These are phyloP conservation scores for Acanthoscelides obtectus DNA, from an alignment of 2,888 invertebrate genomes.

Conservation along the genomic window DNA sequence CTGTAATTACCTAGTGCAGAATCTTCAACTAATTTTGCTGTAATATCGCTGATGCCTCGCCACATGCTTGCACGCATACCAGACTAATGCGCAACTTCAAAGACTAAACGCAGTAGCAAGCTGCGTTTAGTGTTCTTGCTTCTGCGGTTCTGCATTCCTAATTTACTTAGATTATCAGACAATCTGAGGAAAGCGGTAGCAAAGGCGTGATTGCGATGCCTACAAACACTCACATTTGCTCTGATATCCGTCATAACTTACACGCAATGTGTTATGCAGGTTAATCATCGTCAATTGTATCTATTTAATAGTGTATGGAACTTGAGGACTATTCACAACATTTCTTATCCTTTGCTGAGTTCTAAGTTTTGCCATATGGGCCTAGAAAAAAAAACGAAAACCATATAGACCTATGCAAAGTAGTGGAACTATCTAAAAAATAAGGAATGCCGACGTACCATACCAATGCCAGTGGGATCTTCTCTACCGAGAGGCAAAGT, in stretches of 20 bases:
- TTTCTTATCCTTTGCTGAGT: no score
- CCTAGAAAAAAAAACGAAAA: no score
- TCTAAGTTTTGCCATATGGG: no score
- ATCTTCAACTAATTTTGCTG: background rate
- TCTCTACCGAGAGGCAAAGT: no score
- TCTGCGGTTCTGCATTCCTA: background rate
- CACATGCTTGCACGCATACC: background rate
- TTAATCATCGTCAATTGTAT: background rate
- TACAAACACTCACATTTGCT: background rate
- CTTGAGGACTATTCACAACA: no score
- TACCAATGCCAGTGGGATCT: no score
- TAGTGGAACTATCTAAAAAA: no score
- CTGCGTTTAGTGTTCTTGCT: background rate
- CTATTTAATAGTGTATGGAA: no score
- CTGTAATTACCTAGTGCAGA: no score
- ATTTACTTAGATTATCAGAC: background rate
- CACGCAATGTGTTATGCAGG: background rate
- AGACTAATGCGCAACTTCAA: background rate
- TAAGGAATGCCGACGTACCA: no score
- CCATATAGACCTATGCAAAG: no score
- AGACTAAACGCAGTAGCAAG: background rate
- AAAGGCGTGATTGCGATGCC: background rate
- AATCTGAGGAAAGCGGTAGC: background rate
- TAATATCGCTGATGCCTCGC: background rate
- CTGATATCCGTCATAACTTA: background rate